Percentiles rank a stretch among this genome's conserved stretches.
Conservation (phyloP, 1,140 invertebrate genomes). For the Heliothis virescens region DNA sequence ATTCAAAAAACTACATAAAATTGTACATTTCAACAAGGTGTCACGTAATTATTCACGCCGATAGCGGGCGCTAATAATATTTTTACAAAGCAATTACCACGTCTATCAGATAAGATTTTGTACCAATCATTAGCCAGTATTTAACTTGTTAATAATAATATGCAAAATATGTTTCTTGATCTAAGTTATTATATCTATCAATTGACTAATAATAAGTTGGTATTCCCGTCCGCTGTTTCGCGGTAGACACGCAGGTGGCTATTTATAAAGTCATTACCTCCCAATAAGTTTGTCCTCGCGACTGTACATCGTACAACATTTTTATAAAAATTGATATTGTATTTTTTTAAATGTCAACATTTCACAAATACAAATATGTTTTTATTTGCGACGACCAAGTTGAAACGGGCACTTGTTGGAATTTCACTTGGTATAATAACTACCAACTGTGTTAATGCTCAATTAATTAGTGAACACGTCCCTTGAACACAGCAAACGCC, state of each 20-base stretch:
- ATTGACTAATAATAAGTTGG: not conserved
- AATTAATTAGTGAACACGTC: conserved; percentile 40
- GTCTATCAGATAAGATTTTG: conserved; percentile 23
- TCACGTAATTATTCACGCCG: conserved; percentile 28
- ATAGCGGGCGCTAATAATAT: conserved; percentile 28
- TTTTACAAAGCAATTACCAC: conserved; percentile 35
- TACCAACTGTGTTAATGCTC: conserved; percentile 35
- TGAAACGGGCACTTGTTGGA: conserved; percentile 8
- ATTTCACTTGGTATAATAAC: conserved; percentile 29
- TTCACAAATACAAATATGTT: conserved; percentile 24
- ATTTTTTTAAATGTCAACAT: conserved; percentile 45
- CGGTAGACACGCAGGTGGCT: not conserved
- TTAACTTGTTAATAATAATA: not conserved
- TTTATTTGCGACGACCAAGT: conserved; percentile 6
- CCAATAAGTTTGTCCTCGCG: not conserved
- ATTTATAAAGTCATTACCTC: conserved; percentile 20
- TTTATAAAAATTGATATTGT: conserved; percentile 43
- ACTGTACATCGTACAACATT: conserved; percentile 33
- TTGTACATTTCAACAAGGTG: conserved; percentile 31
- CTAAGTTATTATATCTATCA: conserved; percentile 25
- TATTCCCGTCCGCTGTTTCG: not conserved
- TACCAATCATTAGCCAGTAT: conserved; percentile 1
- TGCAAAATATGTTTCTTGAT: conserved; percentile 7
- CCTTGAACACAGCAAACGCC: conserved; percentile 13
- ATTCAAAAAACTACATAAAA: conserved; percentile 36